Base-by-base conservation (phyloP, 2,113 vertebrate genomes). In the Sorex araneus region DNA sequence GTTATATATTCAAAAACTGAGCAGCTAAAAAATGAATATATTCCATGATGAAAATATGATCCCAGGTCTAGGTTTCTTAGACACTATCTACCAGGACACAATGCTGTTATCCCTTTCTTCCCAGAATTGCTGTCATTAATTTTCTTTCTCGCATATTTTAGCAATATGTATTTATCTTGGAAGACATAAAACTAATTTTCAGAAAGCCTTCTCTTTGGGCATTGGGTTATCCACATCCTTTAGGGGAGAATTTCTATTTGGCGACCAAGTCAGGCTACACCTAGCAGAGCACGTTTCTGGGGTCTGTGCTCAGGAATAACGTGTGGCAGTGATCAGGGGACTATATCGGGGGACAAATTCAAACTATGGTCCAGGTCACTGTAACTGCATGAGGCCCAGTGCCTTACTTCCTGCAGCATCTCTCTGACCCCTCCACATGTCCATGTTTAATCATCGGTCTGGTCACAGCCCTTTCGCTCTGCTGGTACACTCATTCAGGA, bases 101-200 rank as follows among this genome's bases (percentile, higher is more conserved):
- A 25, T 11, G 2, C 34, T 30, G 30, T 40, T 12, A 69, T 9
- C 6, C 16, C 28, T 91, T 87, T 45, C 45, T 11, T 66, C 28
- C 63, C 63, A 28, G 89, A 57, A 67, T 9, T 36, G 19, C 8
- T 66, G 10, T 57, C 18, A 85, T 16, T 92, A 28, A 50, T 66
- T 28, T 85, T 25, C 28, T 28, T 85, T 88, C 69, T 79, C 70
- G 75, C 28, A 66, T 78, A 92, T 71, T 63, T 78, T 73, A 84
- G 63, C 64, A 21, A 63, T 79, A 5, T n/a, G 16, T 60, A 36
- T 73, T 90, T 34, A 79, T 36, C 11, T 93, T 86, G 16, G 57
- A 40, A 88, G 2, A 8, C 43, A 67, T 21, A 54, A n/a, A 90
- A 87, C 8, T 79, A 2, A 34, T 71, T 69, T 90, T 78, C 21